Conservation (phyloP, 1,140 invertebrate genomes). For the Steinernema khuongi region DNA sequence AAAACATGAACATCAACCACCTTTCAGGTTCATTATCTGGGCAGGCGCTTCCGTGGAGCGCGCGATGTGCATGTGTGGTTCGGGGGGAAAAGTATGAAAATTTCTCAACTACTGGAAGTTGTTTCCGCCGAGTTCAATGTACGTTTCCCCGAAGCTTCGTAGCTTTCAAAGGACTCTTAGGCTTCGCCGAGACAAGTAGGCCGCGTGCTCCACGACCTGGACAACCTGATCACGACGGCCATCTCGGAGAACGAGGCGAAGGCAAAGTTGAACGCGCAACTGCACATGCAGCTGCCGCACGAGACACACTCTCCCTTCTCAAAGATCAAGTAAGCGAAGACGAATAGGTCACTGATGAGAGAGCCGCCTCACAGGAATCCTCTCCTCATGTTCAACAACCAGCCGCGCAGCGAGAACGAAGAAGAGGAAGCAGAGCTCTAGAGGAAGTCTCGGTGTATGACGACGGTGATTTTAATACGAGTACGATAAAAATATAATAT, state of each 20-base stretch:
- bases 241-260: slow-evolving; percentile 1
- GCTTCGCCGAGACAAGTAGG: slow-evolving; percentile 20
- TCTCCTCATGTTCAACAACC: not conserved
- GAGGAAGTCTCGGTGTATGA: no score
- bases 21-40: slow-evolving; percentile 25
- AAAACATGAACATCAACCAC: no score
- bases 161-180: not conserved
- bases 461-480: no score
- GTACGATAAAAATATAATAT: not conserved
- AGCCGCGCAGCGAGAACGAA: not conserved
- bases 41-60: slow-evolving; percentile 19
- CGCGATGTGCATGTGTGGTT: slow-evolving; percentile 26
- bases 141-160: not conserved
- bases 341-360: not conserved
- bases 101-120: slow-evolving; percentile 20
- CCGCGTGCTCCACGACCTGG: slow-evolving; percentile 21
- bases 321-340: slow-evolving; percentile 13
- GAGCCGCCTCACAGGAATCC: not conserved
- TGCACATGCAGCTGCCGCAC: not conserved
- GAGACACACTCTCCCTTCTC: slow-evolving; percentile 2
- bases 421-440: not conserved
- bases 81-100: slow-evolving; percentile 23
- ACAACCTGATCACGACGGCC: slow-evolving; percentile 5
- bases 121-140: slow-evolving; percentile 22
- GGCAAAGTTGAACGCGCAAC: not conserved